These are phyloP conservation scores for Artemia sinica DNA, from an alignment of 2,888 invertebrate genomes.

Conservation along the genomic window DNA sequence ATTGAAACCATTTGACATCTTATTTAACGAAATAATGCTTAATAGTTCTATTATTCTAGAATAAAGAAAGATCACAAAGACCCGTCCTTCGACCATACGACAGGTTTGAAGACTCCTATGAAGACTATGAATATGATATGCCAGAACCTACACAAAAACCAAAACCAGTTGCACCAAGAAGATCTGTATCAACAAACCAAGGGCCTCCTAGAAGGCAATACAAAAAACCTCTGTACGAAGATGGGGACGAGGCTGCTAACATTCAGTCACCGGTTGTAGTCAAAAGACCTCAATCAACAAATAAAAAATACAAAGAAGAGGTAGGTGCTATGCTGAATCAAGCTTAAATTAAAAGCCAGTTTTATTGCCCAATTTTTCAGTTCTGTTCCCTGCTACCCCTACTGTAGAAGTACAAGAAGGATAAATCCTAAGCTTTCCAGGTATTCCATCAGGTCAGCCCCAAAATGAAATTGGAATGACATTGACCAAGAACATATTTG, in stretches of 20 bases:
- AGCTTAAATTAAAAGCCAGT: neutral
- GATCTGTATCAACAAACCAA: neutral
- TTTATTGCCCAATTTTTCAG: no score
- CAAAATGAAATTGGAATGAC: no score
- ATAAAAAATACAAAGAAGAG: neutral
- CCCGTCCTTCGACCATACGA: no score
- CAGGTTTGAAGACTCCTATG: neutral
- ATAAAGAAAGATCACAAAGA: no score
- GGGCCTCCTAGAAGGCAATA: neutral
- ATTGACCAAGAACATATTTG: no score
- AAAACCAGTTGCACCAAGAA: neutral
- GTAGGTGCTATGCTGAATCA: neutral
- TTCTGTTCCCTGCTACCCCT: no score
- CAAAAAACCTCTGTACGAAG: constrained; percentile 3
- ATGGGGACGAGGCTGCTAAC: neutral
- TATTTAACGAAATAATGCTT: no score
- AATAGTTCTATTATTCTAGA: no score
- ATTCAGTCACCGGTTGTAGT: constrained; percentile 1
- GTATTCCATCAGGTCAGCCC: no score
- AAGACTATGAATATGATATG: constrained; percentile 1
- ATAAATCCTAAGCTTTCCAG: no score
- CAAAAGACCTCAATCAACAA: neutral
- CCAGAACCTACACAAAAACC: neutral
- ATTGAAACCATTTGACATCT: no score
- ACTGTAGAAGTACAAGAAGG: no score